A percentile compares a stretch with the other conserved stretches of the same genome.
Evolutionary conservation across 2,888 invertebrate species (phyloP).

Genomic region (Adelognathus sp.): DNA sequence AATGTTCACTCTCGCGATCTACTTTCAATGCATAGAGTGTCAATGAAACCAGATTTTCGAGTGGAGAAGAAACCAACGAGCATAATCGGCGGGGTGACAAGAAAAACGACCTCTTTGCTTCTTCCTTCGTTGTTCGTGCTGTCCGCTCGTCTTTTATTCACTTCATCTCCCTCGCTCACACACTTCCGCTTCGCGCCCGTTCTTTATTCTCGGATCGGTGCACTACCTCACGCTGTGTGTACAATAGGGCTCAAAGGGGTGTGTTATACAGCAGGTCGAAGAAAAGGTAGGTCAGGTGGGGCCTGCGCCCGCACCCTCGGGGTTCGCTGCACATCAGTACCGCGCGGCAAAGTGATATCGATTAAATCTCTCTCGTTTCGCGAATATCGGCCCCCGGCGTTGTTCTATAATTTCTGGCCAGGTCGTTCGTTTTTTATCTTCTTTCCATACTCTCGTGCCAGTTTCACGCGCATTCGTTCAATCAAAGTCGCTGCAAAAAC

Average conservation of each 20-base stretch:
- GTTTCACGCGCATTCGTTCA: not conserved
- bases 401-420: constrained; percentile 37
- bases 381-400: constrained; percentile 84
- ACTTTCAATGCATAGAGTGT: not conserved
- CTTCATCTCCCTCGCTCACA: constrained; percentile 7
- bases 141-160: constrained; percentile 7
- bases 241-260: constrained; percentile 42
- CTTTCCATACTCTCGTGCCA: not conserved
- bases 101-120: constrained; percentile 9
- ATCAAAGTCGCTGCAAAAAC: not conserved
- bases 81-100: too few relatives aligned
- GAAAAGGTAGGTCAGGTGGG: constrained; percentile 58
- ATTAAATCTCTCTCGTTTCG: constrained; percentile 58
- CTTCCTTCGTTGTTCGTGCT: constrained; percentile 36
- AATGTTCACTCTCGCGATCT: constrained; percentile 13
- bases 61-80: constrained; percentile 4
- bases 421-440: not conserved
- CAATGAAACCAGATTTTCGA: not conserved
- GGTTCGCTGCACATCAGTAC: constrained; percentile 57
- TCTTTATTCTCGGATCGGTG: constrained; percentile 62
- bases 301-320: constrained; percentile 58
- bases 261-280: constrained; percentile 44
- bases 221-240: constrained; percentile 27
- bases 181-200: constrained; percentile 37
- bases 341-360: constrained; percentile 56